These are phyloP conservation scores for Melanocharis versteri DNA, from an alignment of 2,113 vertebrate species.

Conservation along the genomic window DNA sequence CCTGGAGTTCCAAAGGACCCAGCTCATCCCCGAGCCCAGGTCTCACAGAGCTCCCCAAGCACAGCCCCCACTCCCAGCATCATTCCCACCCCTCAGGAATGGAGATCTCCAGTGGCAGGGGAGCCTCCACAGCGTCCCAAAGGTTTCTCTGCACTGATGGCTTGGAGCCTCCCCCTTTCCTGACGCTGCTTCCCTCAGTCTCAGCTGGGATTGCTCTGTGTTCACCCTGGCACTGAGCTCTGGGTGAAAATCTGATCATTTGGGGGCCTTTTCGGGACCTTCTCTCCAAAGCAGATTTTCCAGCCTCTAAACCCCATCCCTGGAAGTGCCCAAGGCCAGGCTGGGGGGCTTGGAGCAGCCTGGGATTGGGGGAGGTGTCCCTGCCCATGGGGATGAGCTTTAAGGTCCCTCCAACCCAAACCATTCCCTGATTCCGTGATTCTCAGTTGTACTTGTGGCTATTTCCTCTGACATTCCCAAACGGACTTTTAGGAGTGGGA, in stretches of 20 bases:
- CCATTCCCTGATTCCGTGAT: neutral
- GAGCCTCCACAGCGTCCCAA: neutral
- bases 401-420: neutral
- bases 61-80: neutral
- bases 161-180: neutral
- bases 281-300: neutral
- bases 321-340: neutral
- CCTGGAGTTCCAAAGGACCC: neutral
- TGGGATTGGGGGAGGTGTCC: neutral
- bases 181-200: neutral
- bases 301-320: neutral
- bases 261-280: neutral
- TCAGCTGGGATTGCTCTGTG: neutral
- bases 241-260: neutral
- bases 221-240: neutral
- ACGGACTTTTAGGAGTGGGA: neutral
- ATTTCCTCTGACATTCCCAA: neutral
- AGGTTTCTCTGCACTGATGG: neutral
- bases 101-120: neutral
- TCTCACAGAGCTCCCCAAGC: neutral
- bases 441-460: neutral
- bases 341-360: neutral
- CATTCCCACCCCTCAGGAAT: neutral
- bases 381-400: neutral
- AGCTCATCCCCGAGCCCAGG: neutral